These are phyloP conservation scores for Drosophila borborema DNA, from an alignment of 2,888 invertebrate species.

Conservation along the genomic window DNA sequence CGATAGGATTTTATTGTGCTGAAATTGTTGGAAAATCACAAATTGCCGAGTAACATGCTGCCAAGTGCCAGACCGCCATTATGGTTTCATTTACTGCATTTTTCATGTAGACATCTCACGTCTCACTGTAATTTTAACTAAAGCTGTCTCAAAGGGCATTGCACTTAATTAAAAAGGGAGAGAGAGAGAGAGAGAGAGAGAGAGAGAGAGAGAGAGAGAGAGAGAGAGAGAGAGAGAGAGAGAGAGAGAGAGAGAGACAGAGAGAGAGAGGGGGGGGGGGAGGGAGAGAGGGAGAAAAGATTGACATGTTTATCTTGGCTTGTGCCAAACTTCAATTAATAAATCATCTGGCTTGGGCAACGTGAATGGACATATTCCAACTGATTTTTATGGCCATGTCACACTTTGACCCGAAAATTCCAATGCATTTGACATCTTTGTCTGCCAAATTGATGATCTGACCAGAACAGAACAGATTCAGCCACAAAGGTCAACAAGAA, in stretches of 20 bases:
- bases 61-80: conserved; percentile 25
- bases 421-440: conserved; percentile 72
- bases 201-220: background rate
- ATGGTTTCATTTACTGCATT: conserved; percentile 37
- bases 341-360: conserved; percentile 57
- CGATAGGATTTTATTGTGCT: conserved; percentile 69
- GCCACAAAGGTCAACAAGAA: conserved; percentile 29
- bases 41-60: conserved; percentile 44
- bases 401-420: conserved; percentile 58
- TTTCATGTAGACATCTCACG: conserved; percentile 13
- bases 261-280: no score
- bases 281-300: background rate
- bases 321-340: conserved; percentile 45
- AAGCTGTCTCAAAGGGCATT: conserved; percentile 23
- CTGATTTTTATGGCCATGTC: conserved; percentile 57
- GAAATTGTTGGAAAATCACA: conserved; percentile 70
- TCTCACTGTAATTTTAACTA: conserved; percentile 1
- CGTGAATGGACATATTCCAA: conserved; percentile 51
- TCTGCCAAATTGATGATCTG: conserved; percentile 67
- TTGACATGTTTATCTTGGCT: conserved; percentile 34
- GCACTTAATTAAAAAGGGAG: conserved; percentile 32
- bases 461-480: conserved; percentile 14
- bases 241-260: background rate
- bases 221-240: no score
- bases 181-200: background rate